phyloP scores from a whole-genome alignment of 2,888 invertebrate genomes.

The Thymelicus acteon region DNA sequence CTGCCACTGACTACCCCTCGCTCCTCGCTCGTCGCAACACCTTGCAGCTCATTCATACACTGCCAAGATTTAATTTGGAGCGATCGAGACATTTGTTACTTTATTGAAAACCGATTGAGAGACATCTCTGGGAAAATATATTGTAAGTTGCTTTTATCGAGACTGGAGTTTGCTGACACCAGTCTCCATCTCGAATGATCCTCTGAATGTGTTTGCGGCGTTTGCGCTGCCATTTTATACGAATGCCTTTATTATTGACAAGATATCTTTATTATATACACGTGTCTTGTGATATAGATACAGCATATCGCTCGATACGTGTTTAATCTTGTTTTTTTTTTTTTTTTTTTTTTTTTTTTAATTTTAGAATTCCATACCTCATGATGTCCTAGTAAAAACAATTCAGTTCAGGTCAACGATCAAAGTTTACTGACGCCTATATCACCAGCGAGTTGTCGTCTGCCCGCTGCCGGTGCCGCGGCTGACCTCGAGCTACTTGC shows the following conservation, averaged over 20 bases:
- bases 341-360: too few relatives aligned
- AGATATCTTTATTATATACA: too few relatives aligned
- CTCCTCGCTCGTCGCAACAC: constrained; percentile 12
- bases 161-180: constrained; percentile 13
- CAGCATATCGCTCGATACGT: too few relatives aligned
- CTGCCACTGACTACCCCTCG: constrained; percentile 13
- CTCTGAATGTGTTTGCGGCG: background rate
- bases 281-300: too few relatives aligned
- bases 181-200: constrained; percentile 24
- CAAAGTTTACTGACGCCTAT: too few relatives aligned
- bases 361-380: too few relatives aligned
- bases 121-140: constrained; percentile 20
- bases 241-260: too few relatives aligned
- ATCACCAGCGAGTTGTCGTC: background rate
- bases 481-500: background rate
- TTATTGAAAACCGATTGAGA: constrained; percentile 32
- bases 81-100: constrained; percentile 31
- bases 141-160: constrained; percentile 6
- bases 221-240: background rate
- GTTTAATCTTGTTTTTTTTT: too few relatives aligned
- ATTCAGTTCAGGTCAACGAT: too few relatives aligned
- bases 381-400: too few relatives aligned
- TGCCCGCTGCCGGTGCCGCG: background rate
- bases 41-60: constrained; percentile 33
- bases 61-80: constrained; percentile 33